Conservation (phyloP, 2,113 vertebrate species). For the Eulemur rufifrons region DNA sequence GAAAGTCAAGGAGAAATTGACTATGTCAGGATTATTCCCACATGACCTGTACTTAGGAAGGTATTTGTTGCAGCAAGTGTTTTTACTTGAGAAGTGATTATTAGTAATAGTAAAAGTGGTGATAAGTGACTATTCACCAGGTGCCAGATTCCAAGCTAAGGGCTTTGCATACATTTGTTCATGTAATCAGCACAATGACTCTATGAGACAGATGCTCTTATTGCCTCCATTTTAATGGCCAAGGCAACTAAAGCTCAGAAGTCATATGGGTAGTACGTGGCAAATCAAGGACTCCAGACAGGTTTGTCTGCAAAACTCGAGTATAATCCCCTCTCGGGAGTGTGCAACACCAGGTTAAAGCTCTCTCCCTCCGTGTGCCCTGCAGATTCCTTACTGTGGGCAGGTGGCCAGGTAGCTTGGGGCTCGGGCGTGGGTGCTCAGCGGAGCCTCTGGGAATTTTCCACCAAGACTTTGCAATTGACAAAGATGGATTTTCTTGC, state of each 20-base stretch:
- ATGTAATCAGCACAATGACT: neutral
- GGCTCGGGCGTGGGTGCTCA: too few relatives aligned
- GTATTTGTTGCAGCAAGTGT: neutral
- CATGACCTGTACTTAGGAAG: neutral
- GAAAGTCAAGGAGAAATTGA: neutral
- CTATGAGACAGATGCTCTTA: neutral
- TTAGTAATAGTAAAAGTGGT: neutral
- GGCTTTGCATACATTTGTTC: neutral
- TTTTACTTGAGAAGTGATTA: conserved; percentile 2
- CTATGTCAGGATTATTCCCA: neutral
- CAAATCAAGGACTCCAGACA: neutral
- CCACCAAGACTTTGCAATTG: neutral
- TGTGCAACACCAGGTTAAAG: neutral
- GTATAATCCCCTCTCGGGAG: neutral
- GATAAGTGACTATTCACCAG: neutral
- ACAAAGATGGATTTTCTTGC: neutral
- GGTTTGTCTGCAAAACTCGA: neutral
- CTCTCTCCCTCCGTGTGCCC: neutral
- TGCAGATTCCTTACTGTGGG: neutral
- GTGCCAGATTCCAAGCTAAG: neutral
- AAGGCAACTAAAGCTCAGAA: neutral
- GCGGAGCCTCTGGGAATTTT: neutral
- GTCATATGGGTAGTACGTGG: neutral
- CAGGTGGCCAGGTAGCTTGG: rapidly evolving
- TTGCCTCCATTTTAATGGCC: neutral